These are phyloP conservation scores for Nemurella pictetii DNA, from an alignment of 2,888 invertebrate genomes.

Conservation along the genomic window DNA sequence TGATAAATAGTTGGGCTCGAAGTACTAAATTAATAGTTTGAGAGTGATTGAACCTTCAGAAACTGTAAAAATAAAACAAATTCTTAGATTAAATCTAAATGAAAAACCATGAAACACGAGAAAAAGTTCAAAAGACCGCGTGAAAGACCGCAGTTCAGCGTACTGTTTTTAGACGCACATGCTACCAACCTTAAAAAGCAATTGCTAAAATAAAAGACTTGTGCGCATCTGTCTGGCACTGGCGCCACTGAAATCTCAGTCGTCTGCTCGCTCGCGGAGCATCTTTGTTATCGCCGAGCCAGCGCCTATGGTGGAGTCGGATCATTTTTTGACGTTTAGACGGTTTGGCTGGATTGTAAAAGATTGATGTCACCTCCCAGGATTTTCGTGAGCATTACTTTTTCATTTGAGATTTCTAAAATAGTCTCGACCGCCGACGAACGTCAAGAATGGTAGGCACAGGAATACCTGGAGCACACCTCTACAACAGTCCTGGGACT, in stretches of 20 bases:
- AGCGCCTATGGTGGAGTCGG: background rate
- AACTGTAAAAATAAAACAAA: no score
- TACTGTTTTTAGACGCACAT: no score
- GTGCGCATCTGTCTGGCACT: background rate
- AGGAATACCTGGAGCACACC: constrained; percentile 61
- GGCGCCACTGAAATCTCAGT: background rate
- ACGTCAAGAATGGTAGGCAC: constrained; percentile 58
- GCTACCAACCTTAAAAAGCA: no score
- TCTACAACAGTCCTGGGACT: constrained; percentile 58
- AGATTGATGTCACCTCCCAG: background rate
- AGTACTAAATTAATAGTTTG: no score
- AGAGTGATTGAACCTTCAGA: no score
- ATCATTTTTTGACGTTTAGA: background rate
- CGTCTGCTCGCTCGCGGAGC: background rate
- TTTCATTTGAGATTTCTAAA: background rate
- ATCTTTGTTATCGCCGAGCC: background rate
- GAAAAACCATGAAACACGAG: no score
- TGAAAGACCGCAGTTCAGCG: no score
- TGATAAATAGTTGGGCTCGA: no score
- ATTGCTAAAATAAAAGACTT: no score
- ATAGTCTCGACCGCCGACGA: background rate
- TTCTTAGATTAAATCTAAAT: no score
- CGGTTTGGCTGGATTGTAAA: background rate
- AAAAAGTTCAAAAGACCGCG: no score
- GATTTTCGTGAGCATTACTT: background rate